phyloP scores from a whole-genome alignment of 1,140 invertebrate species.

The Trissolcus basalis region DNA sequence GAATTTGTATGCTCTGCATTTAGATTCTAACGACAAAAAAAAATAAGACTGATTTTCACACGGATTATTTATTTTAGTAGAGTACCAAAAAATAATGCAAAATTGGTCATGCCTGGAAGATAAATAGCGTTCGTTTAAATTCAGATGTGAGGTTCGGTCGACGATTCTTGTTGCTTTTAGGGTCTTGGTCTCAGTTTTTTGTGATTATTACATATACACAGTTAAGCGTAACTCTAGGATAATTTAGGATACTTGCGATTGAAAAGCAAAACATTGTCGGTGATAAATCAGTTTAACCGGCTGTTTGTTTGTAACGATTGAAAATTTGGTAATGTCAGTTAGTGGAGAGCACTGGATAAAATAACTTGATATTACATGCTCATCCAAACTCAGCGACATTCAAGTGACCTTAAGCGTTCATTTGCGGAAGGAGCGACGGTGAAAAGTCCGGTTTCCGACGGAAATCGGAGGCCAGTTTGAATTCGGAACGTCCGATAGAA shows the following conservation, averaged over 20 bases:
- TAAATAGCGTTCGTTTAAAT: neutral
- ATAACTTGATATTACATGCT: conserved; percentile 28
- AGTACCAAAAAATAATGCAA: no score
- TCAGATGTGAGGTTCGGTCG: conserved; percentile 18
- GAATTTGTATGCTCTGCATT: no score
- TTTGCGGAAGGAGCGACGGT: conserved; percentile 3
- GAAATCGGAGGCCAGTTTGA: conserved; percentile 35
- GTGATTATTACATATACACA: conserved; percentile 73
- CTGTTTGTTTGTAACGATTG: conserved; percentile 28
- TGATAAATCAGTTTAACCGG: no score
- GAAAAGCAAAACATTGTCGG: no score
- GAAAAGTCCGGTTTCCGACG: conserved; percentile 8
- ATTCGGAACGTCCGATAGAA: conserved; percentile 19
- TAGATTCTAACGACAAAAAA: no score
- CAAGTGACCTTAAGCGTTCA: conserved; percentile 43
- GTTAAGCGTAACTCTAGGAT: conserved; percentile 59
- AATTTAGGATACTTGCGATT: conserved; percentile 47
- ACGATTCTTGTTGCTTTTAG: conserved; percentile 57
- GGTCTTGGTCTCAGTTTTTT: conserved; percentile 73
- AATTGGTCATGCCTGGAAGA: neutral
- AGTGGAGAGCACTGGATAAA: conserved; percentile 18
- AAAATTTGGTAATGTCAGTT: conserved; percentile 38
- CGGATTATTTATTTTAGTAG: no score
- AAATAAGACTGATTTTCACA: no score
- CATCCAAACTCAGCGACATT: conserved; percentile 32